Percentiles rank a stretch among this genome's conserved stretches.
Conservation (phyloP, 2,113 vertebrate species). For the Haemorhous mexicanus region DNA sequence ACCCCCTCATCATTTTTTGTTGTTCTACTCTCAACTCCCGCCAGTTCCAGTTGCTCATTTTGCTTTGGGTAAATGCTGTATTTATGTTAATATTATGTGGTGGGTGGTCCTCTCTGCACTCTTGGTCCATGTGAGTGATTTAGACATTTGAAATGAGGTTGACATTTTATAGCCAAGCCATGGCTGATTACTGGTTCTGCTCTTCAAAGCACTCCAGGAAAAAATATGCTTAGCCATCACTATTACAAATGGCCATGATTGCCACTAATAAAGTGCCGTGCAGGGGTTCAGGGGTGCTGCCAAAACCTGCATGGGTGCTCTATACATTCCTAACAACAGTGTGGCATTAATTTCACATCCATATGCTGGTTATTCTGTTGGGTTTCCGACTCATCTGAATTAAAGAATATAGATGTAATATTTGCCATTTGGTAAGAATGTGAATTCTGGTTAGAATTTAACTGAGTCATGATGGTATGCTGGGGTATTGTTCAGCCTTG, state of each 20-base stretch:
- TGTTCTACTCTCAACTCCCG: neutral
- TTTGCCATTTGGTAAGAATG: neutral
- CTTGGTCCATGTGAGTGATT: slow-evolving; percentile 33
- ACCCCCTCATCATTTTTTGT: slow-evolving; percentile 30
- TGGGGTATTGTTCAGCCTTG: neutral
- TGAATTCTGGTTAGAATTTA: neutral
- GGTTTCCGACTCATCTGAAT: neutral
- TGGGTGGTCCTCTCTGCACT: slow-evolving; percentile 48
- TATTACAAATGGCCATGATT: slow-evolving; percentile 2
- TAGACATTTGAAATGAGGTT: slow-evolving; percentile 27
- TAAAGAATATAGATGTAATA: neutral
- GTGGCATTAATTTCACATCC: neutral
- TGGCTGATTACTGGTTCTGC: slow-evolving; percentile 26
- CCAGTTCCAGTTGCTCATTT: slow-evolving; percentile 5
- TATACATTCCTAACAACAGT: neutral
- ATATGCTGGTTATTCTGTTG: neutral
- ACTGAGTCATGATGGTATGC: neutral
- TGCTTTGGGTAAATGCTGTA: neutral
- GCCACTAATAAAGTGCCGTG: slow-evolving; percentile 25
- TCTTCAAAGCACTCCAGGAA: slow-evolving; percentile 39
- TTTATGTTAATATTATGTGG: slow-evolving; percentile 44
- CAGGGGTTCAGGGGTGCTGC: neutral
- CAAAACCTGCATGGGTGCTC: neutral
- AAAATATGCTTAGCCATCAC: slow-evolving; percentile 36
- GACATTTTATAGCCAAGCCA: slow-evolving; percentile 54